Conservation (phyloP, 2,113 vertebrate species). For the Strix aluco region DNA sequence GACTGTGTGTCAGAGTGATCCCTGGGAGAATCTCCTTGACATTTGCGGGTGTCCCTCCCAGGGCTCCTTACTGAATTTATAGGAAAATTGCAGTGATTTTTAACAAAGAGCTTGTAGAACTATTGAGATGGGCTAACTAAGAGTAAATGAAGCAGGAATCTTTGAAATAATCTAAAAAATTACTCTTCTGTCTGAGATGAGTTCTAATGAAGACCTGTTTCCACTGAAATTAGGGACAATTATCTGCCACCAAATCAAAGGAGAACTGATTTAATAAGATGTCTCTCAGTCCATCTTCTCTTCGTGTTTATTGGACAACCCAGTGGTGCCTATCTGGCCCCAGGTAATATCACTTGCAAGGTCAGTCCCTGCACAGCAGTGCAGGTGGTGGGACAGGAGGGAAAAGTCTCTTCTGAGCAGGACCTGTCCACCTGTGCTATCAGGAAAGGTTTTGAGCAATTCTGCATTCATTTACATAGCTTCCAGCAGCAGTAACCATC, state of each 20-base stretch:
- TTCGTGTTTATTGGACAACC: accelerated
- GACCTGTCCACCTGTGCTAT: background rate
- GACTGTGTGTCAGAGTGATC: background rate
- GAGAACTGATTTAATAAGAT: background rate
- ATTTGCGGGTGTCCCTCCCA: background rate
- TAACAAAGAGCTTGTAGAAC: background rate
- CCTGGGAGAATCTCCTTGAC: background rate
- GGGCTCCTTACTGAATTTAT: background rate
- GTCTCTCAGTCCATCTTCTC: background rate
- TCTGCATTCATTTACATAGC: background rate
- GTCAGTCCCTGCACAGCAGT: background rate
- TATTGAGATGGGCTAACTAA: background rate
- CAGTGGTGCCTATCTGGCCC: background rate
- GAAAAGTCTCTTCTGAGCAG: background rate
- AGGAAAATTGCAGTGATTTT: background rate
- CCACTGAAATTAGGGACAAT: background rate
- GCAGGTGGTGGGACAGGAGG: background rate
- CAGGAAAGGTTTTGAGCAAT: background rate
- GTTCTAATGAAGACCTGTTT: background rate
- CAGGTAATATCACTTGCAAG: background rate
- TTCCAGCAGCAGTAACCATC: background rate
- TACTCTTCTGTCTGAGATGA: background rate
- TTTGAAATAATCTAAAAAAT: background rate
- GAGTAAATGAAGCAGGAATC: background rate
- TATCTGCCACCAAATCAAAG: background rate